Evolutionary conservation across 2,797 vertebrate genomes (phyloP).

Genomic region (Cephalopachus bancanus): DNA sequence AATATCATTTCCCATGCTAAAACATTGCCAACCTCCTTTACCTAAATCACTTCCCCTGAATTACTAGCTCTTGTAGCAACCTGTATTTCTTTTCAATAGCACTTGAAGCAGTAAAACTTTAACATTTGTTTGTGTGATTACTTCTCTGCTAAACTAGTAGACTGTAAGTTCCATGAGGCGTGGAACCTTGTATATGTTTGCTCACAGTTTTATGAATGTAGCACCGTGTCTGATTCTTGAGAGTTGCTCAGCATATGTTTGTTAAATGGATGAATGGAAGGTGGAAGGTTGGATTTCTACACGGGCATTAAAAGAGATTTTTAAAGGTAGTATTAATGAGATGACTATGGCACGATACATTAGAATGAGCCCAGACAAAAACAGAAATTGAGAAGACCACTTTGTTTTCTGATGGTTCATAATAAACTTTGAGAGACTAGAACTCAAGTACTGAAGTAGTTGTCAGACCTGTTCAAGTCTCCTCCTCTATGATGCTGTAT

Average conservation of each 20-base stretch:
- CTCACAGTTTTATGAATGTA: background rate
- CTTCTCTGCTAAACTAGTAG: background rate
- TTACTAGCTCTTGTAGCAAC: background rate
- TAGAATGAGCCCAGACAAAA: background rate
- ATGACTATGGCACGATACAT: background rate
- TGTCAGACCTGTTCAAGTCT: background rate
- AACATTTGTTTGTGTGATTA: background rate
- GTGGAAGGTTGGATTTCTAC: background rate
- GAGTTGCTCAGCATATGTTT: background rate
- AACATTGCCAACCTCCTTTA: background rate
- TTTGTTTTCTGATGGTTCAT: conserved; percentile 11
- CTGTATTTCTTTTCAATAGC: background rate
- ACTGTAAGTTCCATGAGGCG: background rate
- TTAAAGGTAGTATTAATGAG: background rate
- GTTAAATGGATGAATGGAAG: background rate
- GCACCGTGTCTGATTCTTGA: background rate
- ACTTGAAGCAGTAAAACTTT: background rate
- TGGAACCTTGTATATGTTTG: background rate
- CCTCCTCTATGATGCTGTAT: background rate
- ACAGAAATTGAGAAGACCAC: background rate
- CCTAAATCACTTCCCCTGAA: background rate
- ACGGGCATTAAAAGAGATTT: background rate
- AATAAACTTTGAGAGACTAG: background rate
- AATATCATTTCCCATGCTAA: background rate
- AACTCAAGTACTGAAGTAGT: background rate